Base-by-base conservation (phyloP, 2,113 vertebrate genomes). In the Epinephelus moara region DNA sequence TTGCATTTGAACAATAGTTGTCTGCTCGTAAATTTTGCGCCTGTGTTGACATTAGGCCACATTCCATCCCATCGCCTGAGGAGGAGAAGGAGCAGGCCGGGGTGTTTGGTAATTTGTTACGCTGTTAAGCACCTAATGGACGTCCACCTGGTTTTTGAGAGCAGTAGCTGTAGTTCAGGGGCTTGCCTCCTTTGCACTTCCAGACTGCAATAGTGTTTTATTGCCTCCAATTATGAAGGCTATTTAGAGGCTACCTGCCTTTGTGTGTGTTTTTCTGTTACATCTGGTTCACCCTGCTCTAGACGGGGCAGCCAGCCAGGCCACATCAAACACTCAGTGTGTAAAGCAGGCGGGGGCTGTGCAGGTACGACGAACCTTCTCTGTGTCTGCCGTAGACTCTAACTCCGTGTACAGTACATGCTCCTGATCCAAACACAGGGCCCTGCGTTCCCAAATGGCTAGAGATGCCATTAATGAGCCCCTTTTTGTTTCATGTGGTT, bases 401-500 rank as follows among this genome's bases (percentile, higher is more conserved):
- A 71, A 70, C 62, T 68, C 56, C 56, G 42, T 33, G 5, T 49
- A 70, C 60, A 19, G 25, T 40, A 14, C 75, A 45, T 17, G 30
- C 59, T 21, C 45, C 47, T 14, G 1, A 33, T 60, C 78, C 42
- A 84, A 77, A 76, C 64, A 55, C 60, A 10, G 4, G 40, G 59
- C 47, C 27, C 23, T n/a, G 25, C 3, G 4, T 69, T 33, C 25
- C 47, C 27, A 13, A 23, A 23, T 72, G 75, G 78, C 86, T 79
- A 59, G 70, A 73, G 79, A 85, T 84, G 80, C 85, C 88, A 87
- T 67, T 93, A 92, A 94, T 77, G 88, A 89, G 80, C 75, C 33
- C 85, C 78, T 89, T 90, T 84, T 94, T 88, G 93, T 96, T 95
- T 96, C 93, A 95, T 96, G 95, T 95, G 95, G 94, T 95, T 93